Percentiles rank a stretch among this genome's conserved stretches.
Evolutionary conservation across 2,797 vertebrate genomes (phyloP).

Genomic region (Xenopus petersii): DNA sequence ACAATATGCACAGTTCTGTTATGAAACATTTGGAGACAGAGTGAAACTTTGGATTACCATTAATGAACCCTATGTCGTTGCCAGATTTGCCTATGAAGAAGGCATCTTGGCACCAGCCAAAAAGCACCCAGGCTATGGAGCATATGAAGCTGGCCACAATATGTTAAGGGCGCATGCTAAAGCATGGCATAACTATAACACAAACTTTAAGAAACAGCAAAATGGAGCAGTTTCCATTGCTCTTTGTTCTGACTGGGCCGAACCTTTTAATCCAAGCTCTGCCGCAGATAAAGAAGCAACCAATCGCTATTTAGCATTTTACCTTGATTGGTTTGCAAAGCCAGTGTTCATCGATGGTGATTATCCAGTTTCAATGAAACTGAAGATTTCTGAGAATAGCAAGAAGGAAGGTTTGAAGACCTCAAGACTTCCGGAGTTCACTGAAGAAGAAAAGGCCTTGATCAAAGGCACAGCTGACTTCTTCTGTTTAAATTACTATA

Average conservation of each 20-base stretch:
- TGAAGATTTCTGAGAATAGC: slow-evolving; percentile 63
- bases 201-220: slow-evolving; percentile 65
- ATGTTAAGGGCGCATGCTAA: slow-evolving; percentile 71
- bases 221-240: slow-evolving; percentile 66
- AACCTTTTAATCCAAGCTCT: slow-evolving; percentile 61
- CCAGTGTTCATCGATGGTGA: slow-evolving; percentile 76
- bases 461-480: slow-evolving; percentile 77
- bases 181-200: slow-evolving; percentile 75
- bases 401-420: slow-evolving; percentile 58
- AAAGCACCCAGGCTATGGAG: slow-evolving; percentile 61
- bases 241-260: slow-evolving; percentile 71
- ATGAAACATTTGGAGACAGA: slow-evolving; percentile 73
- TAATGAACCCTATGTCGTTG: slow-evolving; percentile 70
- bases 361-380: slow-evolving; percentile 73
- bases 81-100: slow-evolving; percentile 65
- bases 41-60: slow-evolving; percentile 80
- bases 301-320: slow-evolving; percentile 66
- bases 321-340: slow-evolving; percentile 74
- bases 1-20: slow-evolving; percentile 73
- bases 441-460: slow-evolving; percentile 61
- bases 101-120: slow-evolving; percentile 66
- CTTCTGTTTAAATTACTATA: slow-evolving; percentile 82
- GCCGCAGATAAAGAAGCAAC: slow-evolving; percentile 63
- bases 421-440: slow-evolving; percentile 70
- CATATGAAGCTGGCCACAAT: slow-evolving; percentile 71